A percentile compares a stretch with the other conserved stretches of the same genome.
phyloP scores from a whole-genome alignment of 2,113 vertebrate genomes.

The Coreoperca whiteheadi region DNA sequence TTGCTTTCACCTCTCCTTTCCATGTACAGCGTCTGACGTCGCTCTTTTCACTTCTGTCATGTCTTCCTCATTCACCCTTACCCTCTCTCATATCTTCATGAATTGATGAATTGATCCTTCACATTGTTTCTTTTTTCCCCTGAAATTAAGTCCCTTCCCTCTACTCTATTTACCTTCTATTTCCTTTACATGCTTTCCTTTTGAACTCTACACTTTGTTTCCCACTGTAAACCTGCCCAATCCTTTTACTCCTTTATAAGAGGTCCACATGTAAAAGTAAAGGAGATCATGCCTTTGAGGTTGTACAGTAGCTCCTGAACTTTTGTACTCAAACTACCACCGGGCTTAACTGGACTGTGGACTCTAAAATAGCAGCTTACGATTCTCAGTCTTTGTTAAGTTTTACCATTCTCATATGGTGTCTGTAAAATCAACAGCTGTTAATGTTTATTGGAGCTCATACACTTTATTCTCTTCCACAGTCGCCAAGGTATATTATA shows the following conservation, averaged over 20 bases:
- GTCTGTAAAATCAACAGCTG: conserved; percentile 28
- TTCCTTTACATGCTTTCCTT: conserved; percentile 29
- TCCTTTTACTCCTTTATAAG: conserved; percentile 5
- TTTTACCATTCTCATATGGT: conserved; percentile 4
- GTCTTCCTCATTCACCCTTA: conserved; percentile 33
- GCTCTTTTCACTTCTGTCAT: conserved; percentile 10
- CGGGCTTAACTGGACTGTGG: not conserved
- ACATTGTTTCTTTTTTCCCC: conserved; percentile 11
- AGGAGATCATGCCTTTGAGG: conserved; percentile 5
- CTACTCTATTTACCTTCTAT: conserved; percentile 6
- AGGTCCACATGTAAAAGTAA: not conserved
- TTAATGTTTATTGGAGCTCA: conserved; percentile 38
- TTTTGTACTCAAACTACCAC: conserved; percentile 7
- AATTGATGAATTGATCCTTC: conserved; percentile 20
- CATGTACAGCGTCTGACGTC: not conserved
- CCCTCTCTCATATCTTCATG: not conserved
- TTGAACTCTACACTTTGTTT: conserved; percentile 28
- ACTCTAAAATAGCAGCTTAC: conserved; percentile 9
- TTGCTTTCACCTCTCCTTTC: conserved; percentile 33
- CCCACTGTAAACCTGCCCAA: not conserved
- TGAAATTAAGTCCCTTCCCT: conserved; percentile 11
- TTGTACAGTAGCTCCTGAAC: not conserved
- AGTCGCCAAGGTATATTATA: no score
- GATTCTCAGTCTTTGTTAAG: not conserved
- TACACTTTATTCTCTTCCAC: conserved; percentile 6